Conservation (phyloP, 2,113 vertebrate species). For the Neolamprologus caudopunctatus region DNA sequence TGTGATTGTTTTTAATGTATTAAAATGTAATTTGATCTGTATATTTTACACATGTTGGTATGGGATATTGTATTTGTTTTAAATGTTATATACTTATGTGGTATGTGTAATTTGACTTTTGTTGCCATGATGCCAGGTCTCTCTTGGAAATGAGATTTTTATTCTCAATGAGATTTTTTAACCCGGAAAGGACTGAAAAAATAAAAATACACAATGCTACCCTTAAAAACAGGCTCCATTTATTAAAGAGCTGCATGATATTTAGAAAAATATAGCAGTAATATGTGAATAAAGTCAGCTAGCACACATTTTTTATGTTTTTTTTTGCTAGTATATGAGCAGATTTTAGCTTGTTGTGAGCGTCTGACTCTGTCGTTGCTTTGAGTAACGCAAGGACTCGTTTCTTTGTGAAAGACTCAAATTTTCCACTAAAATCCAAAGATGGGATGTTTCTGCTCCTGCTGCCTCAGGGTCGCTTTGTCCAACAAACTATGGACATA, state of each 20-base stretch:
- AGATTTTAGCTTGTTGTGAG: background rate
- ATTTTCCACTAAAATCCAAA: background rate
- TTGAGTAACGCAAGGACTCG: background rate
- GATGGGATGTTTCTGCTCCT: background rate
- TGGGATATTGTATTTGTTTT: background rate
- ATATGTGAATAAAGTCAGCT: background rate
- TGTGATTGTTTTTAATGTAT: background rate
- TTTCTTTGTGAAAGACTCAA: background rate
- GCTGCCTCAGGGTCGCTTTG: background rate
- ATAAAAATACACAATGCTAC: background rate
- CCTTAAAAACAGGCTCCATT: background rate
- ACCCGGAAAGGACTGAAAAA: background rate
- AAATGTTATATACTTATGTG: background rate
- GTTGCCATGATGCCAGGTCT: background rate
- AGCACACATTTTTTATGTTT: background rate
- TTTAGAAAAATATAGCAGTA: background rate
- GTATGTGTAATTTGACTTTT: background rate
- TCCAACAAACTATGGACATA: background rate
- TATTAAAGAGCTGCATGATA: background rate
- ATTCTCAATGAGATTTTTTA: background rate
- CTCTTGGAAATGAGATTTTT: background rate
- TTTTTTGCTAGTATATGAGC: background rate
- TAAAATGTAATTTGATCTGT: background rate
- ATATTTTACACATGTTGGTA: background rate
- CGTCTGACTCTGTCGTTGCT: background rate